These are phyloP conservation scores for Eunapius fragilis DNA, from an alignment of 37 sponge, comb jelly and placozoan genomes.

Conservation along the genomic window DNA sequence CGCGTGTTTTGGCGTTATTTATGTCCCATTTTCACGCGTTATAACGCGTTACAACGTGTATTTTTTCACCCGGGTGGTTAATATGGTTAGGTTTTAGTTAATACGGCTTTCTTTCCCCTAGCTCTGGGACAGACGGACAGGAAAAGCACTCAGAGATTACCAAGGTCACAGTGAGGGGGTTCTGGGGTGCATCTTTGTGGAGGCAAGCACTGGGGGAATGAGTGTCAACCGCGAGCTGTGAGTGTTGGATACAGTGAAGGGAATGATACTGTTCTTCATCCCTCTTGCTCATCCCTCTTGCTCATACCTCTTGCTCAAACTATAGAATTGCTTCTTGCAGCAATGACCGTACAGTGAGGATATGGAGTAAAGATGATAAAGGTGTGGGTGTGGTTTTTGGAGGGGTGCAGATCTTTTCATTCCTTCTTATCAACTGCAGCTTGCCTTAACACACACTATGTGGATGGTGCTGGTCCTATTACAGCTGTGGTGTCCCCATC, in stretches of 20 bases:
- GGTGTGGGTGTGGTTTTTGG: background rate
- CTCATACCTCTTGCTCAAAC: no score
- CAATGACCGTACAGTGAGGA: slow-evolving; percentile 3
- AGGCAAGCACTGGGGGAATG: no score
- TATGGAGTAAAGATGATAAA: slow-evolving; percentile 19
- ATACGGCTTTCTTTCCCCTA: background rate
- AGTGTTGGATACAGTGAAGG: no score
- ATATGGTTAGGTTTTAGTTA: background rate
- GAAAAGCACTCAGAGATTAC: slow-evolving; percentile 36
- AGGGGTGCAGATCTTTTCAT: background rate
- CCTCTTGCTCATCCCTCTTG: no score
- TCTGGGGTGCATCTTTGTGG: slow-evolving; percentile 18
- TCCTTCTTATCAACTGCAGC: background rate
- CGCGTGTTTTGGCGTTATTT: no score
- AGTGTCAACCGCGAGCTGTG: no score
- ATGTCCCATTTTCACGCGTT: no score
- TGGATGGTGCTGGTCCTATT: slow-evolving; percentile 20
- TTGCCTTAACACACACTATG: slow-evolving; percentile 2
- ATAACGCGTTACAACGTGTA: no score
- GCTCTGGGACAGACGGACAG: slow-evolving; percentile 50
- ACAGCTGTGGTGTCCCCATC: slow-evolving; percentile 21
- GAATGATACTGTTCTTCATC: no score
- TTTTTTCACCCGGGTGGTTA: no score
- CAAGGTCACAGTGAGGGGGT: slow-evolving; percentile 44
- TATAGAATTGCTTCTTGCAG: slow-evolving; percentile 13